Conservation (phyloP, 1,140 invertebrate species). For the Heliconius nattereri region DNA sequence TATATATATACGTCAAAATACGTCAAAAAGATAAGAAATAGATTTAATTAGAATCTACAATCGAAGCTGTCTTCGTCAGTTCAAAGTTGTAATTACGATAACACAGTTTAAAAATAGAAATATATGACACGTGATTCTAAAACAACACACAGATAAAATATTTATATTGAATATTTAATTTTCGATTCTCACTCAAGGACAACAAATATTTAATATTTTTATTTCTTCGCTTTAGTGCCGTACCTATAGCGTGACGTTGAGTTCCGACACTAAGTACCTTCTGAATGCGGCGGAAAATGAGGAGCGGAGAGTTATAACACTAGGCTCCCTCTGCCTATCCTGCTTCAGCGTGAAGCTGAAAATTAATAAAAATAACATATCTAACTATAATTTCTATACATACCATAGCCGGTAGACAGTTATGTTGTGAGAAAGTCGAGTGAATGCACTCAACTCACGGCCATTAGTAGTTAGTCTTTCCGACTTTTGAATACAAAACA, state of each 20-base stretch:
- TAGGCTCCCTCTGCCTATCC: too few relatives aligned
- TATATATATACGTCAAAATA: too few relatives aligned
- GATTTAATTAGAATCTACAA: not conserved
- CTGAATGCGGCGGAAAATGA: too few relatives aligned
- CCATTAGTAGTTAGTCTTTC: slow-evolving; percentile 8
- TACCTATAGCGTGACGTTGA: too few relatives aligned
- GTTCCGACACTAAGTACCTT: too few relatives aligned
- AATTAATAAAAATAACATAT: not conserved
- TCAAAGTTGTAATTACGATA: not conserved
- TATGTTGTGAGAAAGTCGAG: slow-evolving; percentile 9
- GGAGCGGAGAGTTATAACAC: too few relatives aligned
- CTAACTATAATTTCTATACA: not conserved
- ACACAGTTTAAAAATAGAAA: not conserved
- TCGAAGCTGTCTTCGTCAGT: not conserved
- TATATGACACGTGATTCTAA: not conserved
- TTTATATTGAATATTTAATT: not conserved
- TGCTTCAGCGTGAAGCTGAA: too few relatives aligned
- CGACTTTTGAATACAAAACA: slow-evolving; percentile 11
- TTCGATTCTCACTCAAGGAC: too few relatives aligned
- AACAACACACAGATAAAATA: not conserved
- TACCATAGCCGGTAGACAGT: not conserved
- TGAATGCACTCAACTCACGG: slow-evolving; percentile 11
- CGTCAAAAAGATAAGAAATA: slow-evolving; percentile 2
- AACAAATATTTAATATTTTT: too few relatives aligned
- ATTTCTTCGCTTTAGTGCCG: too few relatives aligned